These are phyloP conservation scores for Aix galericulata DNA, from an alignment of 2,113 vertebrate genomes.

Conservation along the genomic window DNA sequence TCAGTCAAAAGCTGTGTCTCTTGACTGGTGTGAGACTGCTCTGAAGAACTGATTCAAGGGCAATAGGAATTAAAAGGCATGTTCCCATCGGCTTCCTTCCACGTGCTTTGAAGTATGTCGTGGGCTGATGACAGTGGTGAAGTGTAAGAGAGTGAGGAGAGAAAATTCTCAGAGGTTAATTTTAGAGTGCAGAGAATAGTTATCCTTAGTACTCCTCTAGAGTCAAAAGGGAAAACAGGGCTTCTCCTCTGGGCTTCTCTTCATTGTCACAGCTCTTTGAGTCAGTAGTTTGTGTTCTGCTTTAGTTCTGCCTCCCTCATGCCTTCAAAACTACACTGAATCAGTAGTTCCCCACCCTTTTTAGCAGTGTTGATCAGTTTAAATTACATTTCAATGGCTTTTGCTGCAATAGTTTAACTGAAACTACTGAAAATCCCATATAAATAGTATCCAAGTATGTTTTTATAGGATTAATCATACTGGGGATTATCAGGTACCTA, in stretches of 20 bases:
- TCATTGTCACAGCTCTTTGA: background rate
- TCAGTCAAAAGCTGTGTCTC: background rate
- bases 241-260: background rate
- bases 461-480: background rate
- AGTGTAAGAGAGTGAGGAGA: background rate
- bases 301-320: background rate
- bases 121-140: background rate
- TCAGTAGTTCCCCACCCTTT: background rate
- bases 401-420: background rate
- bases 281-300: background rate
- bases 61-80: conserved; percentile 29
- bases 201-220: background rate
- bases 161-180: background rate
- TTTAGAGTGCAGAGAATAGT: background rate
- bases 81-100: conserved; percentile 33
- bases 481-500: background rate
- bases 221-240: background rate
- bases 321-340: background rate
- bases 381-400: background rate
- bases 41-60: background rate
- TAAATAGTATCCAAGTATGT: background rate
- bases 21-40: background rate
- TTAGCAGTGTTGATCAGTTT: background rate
- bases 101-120: conserved; percentile 12
- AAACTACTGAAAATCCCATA: background rate